A percentile compares a stretch with the other conserved stretches of the same genome.
Evolutionary conservation across 2,888 invertebrate species (phyloP).

Genomic region (Acleris literana): DNA sequence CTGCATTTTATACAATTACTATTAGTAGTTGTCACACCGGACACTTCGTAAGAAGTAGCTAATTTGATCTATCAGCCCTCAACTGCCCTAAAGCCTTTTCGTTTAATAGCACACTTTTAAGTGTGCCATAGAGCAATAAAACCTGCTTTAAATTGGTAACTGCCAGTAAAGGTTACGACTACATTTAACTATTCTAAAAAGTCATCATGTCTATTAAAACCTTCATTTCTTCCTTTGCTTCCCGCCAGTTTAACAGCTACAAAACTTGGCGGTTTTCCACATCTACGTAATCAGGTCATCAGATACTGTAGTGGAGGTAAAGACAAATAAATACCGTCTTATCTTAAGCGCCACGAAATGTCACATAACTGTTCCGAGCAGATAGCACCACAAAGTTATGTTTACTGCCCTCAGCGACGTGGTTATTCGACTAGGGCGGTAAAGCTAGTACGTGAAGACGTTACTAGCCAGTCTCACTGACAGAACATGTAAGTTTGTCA

Average conservation of each 20-base stretch:
- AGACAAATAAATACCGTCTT: conserved; percentile 70
- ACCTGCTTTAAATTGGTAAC: too few relatives aligned
- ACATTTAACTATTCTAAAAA: too few relatives aligned
- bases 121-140: too few relatives aligned
- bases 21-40: too few relatives aligned
- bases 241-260: conserved; percentile 1
- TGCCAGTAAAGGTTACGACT: too few relatives aligned
- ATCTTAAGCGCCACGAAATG: conserved; percentile 65
- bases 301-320: conserved; percentile 44
- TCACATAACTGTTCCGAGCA: conserved; percentile 49
- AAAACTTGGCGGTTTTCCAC: conserved; percentile 13
- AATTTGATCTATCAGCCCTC: too few relatives aligned
- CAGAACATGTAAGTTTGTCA: conserved; percentile 3
- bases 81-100: too few relatives aligned
- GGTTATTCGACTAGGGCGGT: conserved; percentile 45
- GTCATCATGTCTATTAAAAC: background rate
- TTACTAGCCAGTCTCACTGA: background rate
- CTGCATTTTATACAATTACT: too few relatives aligned
- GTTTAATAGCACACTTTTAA: too few relatives aligned
- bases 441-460: conserved; percentile 22
- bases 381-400: conserved; percentile 41
- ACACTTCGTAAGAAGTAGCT: too few relatives aligned
- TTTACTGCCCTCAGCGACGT: conserved; percentile 17
- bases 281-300: conserved; percentile 25
- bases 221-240: too few relatives aligned